Base-by-base conservation (phyloP, 2,113 vertebrate genomes). In the Pholis gunnellus region DNA sequence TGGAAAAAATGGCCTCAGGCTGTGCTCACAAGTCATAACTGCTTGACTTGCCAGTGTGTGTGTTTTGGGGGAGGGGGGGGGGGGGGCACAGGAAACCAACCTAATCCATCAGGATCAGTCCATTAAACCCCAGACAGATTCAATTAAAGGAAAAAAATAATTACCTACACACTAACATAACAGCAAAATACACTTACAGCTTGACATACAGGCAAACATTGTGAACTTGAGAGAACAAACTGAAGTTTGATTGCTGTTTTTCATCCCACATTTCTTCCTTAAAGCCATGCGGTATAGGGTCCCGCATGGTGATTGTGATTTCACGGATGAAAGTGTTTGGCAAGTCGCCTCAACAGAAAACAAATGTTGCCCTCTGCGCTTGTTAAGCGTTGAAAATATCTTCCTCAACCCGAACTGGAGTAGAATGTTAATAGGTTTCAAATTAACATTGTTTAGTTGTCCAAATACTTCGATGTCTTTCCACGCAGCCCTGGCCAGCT, bases 391-490 rank as follows among this genome's bases (percentile, higher is more conserved):
- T 65, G 56, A 87, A 90, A 90, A 90, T 73, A 86, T 90, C 84
- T 89, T 81, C 79, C 85, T 87, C 81, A 85, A 89, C 70, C 71
- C 0, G 67, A 92, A 91, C 87, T 72, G 34, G 78, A 85, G 88
- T 3, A 85, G 77, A 93, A 92, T 81, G 82, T 88, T 91, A 92
- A 94, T 88, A 88, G 87, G 75, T 89, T 91, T 92, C 87, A 91
- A 95, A 94, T 94, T 85, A 94, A 90, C 88, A 83, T 89, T 91
- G 91, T 91, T 93, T 90, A 78, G 86, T 85, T 92, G 91, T 95
- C 83, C 64, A 90, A 94, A 89, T 87, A 83, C 66, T 48, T 90
- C 68, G 34, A 74, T 79, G 75, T 84, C 73, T 84, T 73, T 91
- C 72, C 77, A 84, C 20, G 18, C 75, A 79, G 72, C 42, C 75